Evolutionary conservation across 2,888 invertebrate genomes (phyloP), one percentile per base, ranked within the genome.

Genomic region (Germaria angustata): DNA sequence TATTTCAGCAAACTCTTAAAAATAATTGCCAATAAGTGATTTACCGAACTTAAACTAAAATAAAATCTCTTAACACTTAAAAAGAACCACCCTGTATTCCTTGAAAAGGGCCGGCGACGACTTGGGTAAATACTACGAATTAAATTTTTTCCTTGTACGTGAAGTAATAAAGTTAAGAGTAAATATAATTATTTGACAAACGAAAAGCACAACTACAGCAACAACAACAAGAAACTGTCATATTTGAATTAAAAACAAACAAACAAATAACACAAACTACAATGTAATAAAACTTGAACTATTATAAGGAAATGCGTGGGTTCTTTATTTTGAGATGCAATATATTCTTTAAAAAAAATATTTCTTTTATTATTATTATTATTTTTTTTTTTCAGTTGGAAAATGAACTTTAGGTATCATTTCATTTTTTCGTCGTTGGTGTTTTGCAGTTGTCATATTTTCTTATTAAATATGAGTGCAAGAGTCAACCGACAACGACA

Each of bases 281-380:
- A 36, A 59, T 24, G n/a, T 63, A 55, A 80, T 59, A 73, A 55
- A 80, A 72, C 71, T 79, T 76, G 51, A 81, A 81, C 61, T 81
- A 41, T 77, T 73, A 63, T 59, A 71, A 82, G 82, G 82, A 82
- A 82, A 82, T 82, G 82, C 82, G 82, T 82, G 82, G 79, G 82
- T 82, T 77, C 61, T 61, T 22, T 24, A 49, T 75, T 57, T 75
- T 55, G 2, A 65, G 55, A 34, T 36, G 55, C 41, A 55, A 51
- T 32, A 39, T 44, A 20, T 53, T n/a, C n/a, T n/a, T 63, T 13
- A 36, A 41, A 55, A 46, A 34, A 46, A 44, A 24, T 36, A 57
- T 63, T 46, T 24, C 44, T 68, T 59, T 24, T n/a, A n/a, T n/a
- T n/a, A n/a, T n/a, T n/a, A n/a, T n/a, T n/a, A n/a, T 49, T 24